These are phyloP conservation scores for Daubentonia madagascariensis DNA, from an alignment of 2,113 vertebrate species.

Conservation along the genomic window DNA sequence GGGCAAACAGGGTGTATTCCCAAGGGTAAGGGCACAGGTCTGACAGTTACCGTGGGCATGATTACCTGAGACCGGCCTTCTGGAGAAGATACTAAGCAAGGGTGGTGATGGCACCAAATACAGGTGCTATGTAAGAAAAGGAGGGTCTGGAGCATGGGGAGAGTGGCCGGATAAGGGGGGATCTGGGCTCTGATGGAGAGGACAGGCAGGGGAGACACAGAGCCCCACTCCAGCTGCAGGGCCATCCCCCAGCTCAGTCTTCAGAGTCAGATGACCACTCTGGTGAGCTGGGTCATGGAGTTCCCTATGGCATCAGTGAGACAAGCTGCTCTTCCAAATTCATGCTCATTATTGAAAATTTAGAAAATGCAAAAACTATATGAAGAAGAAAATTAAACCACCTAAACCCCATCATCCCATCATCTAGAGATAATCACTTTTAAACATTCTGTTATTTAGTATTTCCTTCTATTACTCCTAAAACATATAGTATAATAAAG, in stretches of 20 bases:
- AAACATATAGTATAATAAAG: not conserved
- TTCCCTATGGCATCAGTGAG: not conserved
- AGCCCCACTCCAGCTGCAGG: not conserved
- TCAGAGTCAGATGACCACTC: rapidly evolving
- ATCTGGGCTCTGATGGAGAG: not conserved
- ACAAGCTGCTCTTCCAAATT: not conserved
- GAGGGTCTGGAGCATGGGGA: not conserved
- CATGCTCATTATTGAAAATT: not conserved
- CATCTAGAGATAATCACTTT: not conserved
- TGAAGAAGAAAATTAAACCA: not conserved
- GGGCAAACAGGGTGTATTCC: not conserved
- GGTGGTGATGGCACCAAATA: not conserved
- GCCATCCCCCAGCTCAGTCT: not conserved
- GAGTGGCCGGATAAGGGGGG: not conserved
- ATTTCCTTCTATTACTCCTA: not conserved
- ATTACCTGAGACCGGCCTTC: not conserved
- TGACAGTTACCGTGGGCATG: not conserved
- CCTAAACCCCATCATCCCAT: not conserved
- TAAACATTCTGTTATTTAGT: not conserved
- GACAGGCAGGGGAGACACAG: not conserved
- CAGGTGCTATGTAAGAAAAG: not conserved
- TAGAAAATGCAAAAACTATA: not conserved
- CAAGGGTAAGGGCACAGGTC: not conserved
- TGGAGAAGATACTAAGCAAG: no score
- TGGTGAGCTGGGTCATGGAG: not conserved